Base-by-base conservation (phyloP, 2,888 invertebrate species). In the Tromatobia lineatoria region DNA sequence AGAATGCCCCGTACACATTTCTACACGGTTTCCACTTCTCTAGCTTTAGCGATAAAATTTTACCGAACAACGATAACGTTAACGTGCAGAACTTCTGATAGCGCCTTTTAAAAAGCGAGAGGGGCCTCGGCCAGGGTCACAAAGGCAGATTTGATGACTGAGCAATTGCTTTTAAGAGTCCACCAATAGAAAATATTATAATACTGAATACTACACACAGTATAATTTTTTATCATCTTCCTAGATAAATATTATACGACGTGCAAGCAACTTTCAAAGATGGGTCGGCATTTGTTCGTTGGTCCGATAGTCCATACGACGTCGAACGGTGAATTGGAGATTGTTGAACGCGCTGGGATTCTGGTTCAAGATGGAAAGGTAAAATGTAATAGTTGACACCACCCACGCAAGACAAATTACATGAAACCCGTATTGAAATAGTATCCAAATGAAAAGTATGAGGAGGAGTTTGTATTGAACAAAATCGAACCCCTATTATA, bases 311-410 rank as follows among this genome's bases (percentile, higher is more conserved):
- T 92, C 73, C 92, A 93, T 74, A 86, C 87, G 50, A 88, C 86
- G 54, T 79, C 88, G 25, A 78, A 77, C 34, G 91, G 90, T 25
- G 79, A 91, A 80, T 85, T 93, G 20, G 80, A 89, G 76, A 78
- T 90, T 61, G 75, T 90, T 7, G 73, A 92, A 47, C 87, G 87
- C n/a, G 91, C 88, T 71, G 90, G 87, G 76, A 87, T 93, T 80
- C 80, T 90, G 34, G 86, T 93, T 13, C 84, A 90, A 38, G 61
- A 91, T 88, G 93, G 92, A 85, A 91, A 91, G 89, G 93, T 93
- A 88, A 79, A 38, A 38, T 38, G 4, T 29, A 8, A 38, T 8
- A n/a, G 8, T 7, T 38, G 29, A 29, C 29, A 4, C n/a, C n/a
- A n/a, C n/a, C n/a, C n/a, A n/a, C n/a, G n/a, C n/a, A n/a, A n/a